A percentile compares a stretch with the other conserved stretches of the same genome.
Evolutionary conservation across 2,888 invertebrate species (phyloP).

Genomic region (Drosophila aldrichi): DNA sequence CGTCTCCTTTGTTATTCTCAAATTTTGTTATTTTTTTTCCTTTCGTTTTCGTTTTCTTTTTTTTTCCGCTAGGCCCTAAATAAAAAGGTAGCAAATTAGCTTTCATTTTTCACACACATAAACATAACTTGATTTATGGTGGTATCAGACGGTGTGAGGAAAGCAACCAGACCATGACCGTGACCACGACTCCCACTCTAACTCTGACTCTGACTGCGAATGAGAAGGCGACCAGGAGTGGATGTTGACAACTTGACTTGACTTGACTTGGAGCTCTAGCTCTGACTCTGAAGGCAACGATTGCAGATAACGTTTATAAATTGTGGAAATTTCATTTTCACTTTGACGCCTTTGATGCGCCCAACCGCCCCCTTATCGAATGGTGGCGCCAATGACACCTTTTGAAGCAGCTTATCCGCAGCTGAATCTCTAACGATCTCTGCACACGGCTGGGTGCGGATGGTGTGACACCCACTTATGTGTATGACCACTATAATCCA

Average conservation of each 20-base stretch:
- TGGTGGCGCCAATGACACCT: slow-evolving; percentile 40
- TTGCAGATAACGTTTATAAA: slow-evolving; percentile 75
- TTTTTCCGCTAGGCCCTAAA: slow-evolving; percentile 46
- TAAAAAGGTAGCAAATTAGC: slow-evolving; percentile 80
- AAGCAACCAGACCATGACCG: slow-evolving; percentile 24
- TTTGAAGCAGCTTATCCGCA: slow-evolving; percentile 55
- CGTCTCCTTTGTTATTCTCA: slow-evolving; percentile 52
- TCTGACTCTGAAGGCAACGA: slow-evolving; percentile 34
- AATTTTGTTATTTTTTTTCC: slow-evolving; percentile 10
- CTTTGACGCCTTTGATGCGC: slow-evolving; percentile 50
- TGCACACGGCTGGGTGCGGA: slow-evolving; percentile 27
- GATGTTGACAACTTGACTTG: slow-evolving; percentile 70
- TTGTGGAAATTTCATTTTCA: slow-evolving; percentile 77
- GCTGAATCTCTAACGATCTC: slow-evolving; percentile 70
- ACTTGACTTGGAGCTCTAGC: slow-evolving; percentile 12
- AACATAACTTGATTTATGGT: slow-evolving; percentile 81
- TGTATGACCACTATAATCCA: slow-evolving; percentile 44
- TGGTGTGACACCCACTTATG: slow-evolving; percentile 16
- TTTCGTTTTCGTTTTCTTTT: no score
- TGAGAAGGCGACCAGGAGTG: slow-evolving; percentile 3
- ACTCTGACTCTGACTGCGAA: not conserved
- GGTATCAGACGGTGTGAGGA: slow-evolving; percentile 16
- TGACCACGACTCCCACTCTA: slow-evolving; percentile 25
- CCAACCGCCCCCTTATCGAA: not conserved
- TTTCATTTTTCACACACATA: slow-evolving; percentile 73